Percentiles rank a stretch among this genome's conserved stretches.
Conservation (phyloP, 2,113 vertebrate genomes). For the Lepisosteus oculatus region DNA sequence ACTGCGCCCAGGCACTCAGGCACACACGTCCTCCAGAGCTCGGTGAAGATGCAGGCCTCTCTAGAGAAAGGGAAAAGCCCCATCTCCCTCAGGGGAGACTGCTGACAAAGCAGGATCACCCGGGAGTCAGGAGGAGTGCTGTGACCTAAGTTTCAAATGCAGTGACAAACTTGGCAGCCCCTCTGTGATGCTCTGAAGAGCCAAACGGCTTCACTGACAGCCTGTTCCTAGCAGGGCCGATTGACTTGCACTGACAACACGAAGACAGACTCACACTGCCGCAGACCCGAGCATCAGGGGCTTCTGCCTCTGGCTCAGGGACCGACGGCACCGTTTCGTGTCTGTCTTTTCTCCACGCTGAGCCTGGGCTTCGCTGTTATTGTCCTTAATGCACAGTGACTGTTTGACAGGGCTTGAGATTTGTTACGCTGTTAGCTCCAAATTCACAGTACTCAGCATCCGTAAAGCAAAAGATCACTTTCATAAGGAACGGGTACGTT, state of each 20-base stretch:
- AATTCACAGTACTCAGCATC: no score
- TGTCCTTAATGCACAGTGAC: no score
- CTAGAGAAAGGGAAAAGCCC: background rate
- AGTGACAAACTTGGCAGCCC: background rate
- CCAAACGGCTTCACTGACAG: background rate
- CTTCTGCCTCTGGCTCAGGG: constrained; percentile 10
- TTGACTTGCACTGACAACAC: constrained; percentile 7
- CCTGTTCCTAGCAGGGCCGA: constrained; percentile 4
- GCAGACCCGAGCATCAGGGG: constrained; percentile 1
- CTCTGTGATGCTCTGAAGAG: constrained; percentile 4
- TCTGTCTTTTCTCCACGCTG: constrained; percentile 2
- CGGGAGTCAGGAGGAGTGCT: background rate
- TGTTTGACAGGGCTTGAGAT: no score
- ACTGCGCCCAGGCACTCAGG: background rate
- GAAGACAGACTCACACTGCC: background rate
- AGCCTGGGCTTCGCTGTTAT: background rate
- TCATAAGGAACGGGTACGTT: no score
- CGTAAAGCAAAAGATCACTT: no score
- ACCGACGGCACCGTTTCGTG: background rate
- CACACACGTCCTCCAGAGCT: no score
- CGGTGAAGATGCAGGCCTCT: no score
- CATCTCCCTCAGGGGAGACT: background rate
- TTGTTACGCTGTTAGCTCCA: no score
- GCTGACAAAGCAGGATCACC: background rate
- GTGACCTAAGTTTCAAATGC: background rate